Conservation (phyloP, 2,797 vertebrate species). For the Arnoldichthys spilopterus region DNA sequence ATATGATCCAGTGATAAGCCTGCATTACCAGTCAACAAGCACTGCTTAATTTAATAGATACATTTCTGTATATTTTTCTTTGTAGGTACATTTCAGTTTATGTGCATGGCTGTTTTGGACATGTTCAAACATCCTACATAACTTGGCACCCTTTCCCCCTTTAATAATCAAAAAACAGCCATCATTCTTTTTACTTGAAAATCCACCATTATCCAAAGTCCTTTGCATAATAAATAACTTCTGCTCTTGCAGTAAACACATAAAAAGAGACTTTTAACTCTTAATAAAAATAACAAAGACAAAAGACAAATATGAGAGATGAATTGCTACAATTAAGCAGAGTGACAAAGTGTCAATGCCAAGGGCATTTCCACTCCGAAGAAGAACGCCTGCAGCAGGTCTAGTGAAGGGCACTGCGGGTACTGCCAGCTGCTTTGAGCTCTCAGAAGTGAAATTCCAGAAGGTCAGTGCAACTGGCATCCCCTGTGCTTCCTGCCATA, state of each 20-base stretch:
- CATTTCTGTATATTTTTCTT: no score
- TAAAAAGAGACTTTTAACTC: background rate
- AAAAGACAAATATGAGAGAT: background rate
- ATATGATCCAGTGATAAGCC: background rate
- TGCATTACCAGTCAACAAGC: background rate
- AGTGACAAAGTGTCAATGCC: constrained; percentile 6
- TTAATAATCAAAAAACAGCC: no score
- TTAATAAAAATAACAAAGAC: background rate
- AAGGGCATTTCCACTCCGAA: constrained; percentile 31
- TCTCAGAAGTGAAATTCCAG: constrained; percentile 48
- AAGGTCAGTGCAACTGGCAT: constrained; percentile 30
- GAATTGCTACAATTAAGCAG: background rate
- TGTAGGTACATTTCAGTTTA: no score
- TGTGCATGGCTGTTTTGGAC: no score
- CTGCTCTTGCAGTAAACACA: background rate
- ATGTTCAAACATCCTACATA: no score
- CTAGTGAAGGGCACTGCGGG: constrained; percentile 4
- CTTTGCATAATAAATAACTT: background rate
- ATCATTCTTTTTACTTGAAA: no score
- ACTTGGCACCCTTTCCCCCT: no score
- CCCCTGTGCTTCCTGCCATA: constrained; percentile 20
- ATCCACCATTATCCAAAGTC: no score
- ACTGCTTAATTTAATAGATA: background rate
- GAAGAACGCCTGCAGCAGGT: constrained; percentile 8
- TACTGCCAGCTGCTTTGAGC: constrained; percentile 28